Evolutionary conservation across 2,888 invertebrate genomes (phyloP).

Genomic region (Oxycera nigricornis): DNA sequence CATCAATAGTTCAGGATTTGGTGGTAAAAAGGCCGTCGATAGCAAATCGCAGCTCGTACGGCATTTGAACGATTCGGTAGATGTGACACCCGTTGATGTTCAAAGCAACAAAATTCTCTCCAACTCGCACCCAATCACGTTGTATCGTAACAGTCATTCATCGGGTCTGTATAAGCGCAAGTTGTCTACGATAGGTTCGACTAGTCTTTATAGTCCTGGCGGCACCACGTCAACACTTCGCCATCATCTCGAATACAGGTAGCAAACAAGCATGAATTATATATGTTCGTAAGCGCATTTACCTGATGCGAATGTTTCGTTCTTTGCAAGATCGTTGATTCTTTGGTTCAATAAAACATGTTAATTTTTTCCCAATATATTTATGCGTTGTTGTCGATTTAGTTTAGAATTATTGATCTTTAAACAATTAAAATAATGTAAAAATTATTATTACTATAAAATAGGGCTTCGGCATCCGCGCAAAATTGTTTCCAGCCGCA

Average conservation of each 20-base stretch:
- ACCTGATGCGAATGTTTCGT: no score
- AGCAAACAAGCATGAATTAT: constrained; percentile 53
- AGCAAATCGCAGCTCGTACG: constrained; percentile 83
- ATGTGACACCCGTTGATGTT: constrained; percentile 83
- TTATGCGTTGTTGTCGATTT: no score
- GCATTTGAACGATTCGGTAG: constrained; percentile 78
- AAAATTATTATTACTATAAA: no score
- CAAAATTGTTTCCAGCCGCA: no score
- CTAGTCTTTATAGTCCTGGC: constrained; percentile 47
- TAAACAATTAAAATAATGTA: no score
- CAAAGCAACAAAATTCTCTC: constrained; percentile 79
- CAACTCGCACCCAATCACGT: constrained; percentile 58
- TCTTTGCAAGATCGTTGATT: no score
- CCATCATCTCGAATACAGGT: constrained; percentile 73
- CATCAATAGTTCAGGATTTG: constrained; percentile 10
- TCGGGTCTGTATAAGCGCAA: constrained; percentile 43
- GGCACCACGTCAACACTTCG: constrained; percentile 57
- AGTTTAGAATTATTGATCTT: no score
- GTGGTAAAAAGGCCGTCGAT: constrained; percentile 77
- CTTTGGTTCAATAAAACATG: no score
- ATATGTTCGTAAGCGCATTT: no score
- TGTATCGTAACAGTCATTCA: constrained; percentile 39
- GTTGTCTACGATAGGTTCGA: constrained; percentile 64
- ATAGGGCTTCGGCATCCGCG: no score
- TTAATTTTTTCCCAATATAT: no score